Percentiles rank a stretch among this genome's conserved stretches.
These are phyloP conservation scores for Lithophane leautieri DNA, from an alignment of 2,888 invertebrate genomes.

Conservation along the genomic window DNA sequence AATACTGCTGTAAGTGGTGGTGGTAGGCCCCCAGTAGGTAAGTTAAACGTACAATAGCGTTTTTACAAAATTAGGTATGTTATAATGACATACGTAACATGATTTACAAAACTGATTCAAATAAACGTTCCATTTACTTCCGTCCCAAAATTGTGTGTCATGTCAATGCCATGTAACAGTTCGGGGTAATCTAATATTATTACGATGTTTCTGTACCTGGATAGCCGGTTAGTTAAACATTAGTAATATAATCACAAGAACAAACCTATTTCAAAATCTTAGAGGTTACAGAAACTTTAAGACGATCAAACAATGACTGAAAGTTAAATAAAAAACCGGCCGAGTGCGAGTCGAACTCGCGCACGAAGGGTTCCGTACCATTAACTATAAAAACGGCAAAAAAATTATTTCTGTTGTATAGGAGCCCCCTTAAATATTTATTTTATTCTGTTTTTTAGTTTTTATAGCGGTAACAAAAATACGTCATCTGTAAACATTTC, in stretches of 20 bases:
- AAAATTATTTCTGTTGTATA: too few relatives aligned
- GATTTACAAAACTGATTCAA: slow-evolving; percentile 26
- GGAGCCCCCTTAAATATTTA: too few relatives aligned
- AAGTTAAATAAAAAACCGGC: too few relatives aligned
- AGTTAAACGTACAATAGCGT: not conserved
- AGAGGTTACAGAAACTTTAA: slow-evolving; percentile 13
- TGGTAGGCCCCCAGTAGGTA: too few relatives aligned
- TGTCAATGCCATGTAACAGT: not conserved
- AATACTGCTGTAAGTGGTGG: too few relatives aligned
- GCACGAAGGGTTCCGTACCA: too few relatives aligned
- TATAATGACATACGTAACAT: not conserved
- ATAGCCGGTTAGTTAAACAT: not conserved
- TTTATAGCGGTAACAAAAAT: too few relatives aligned
- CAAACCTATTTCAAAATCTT: slow-evolving; percentile 25
- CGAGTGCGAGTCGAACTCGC: too few relatives aligned
- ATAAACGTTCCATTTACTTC: not conserved
- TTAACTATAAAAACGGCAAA: too few relatives aligned
- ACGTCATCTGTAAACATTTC: too few relatives aligned
- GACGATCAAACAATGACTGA: slow-evolving; percentile 14
- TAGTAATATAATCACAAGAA: slow-evolving; percentile 7
- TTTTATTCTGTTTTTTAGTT: too few relatives aligned
- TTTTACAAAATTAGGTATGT: slow-evolving; percentile 3
- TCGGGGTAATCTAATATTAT: not conserved
- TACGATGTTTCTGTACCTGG: not conserved
- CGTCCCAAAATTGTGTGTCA: not conserved